Base-by-base conservation (phyloP, 30 jellyfish, hydroid and myxozoan genomes). In the Catostylus mosaicus region DNA sequence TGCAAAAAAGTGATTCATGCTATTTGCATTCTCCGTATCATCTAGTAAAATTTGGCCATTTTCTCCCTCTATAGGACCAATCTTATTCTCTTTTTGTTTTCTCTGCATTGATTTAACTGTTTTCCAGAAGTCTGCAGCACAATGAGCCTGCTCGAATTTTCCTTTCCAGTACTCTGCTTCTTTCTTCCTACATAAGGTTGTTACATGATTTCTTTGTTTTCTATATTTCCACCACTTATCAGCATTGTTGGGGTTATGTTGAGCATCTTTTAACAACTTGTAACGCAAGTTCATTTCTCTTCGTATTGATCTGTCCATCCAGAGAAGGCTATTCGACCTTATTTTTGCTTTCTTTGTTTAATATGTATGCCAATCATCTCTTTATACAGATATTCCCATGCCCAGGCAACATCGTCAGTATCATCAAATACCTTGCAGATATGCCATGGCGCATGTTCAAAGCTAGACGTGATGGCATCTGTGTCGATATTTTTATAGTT, bases 331-430 rank as follows among this genome's bases (percentile, higher is more conserved):
- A 9, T 79, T 65, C 5, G 12, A 35, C 54, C 90, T 79, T 19
- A 79, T 47, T 63, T 79, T 66, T 48, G 90, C 90, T 43, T 79
- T 24, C 73, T 47, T 35, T 20, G 38, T 64, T 64, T 79, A 3
- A 77, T 62, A 23, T 79, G 87, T 34, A 10, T 56, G 33, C 65
- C 35, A 33, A 79, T 46, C 11, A 79, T 40, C 29, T 31, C 23
- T 45, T 79, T 65, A 43, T 65, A 79, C 67, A 79, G 85, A 43
- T 20, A 40, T 47, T 79, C 74, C 85, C 90, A 79, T 22, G 72
- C 84, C 85, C 77, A 45, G 9, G 45, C 67, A 40, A 75, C 20
- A 62, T 79, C 85, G 34, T 79, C 90, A 30, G 64, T 19, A 79
- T 79, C 73, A 9, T 79, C 90, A 79, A 79, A 79, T 37, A 77